Evolutionary conservation across 2,113 vertebrate species (phyloP).

Genomic region (Gambusia holbrooki): DNA sequence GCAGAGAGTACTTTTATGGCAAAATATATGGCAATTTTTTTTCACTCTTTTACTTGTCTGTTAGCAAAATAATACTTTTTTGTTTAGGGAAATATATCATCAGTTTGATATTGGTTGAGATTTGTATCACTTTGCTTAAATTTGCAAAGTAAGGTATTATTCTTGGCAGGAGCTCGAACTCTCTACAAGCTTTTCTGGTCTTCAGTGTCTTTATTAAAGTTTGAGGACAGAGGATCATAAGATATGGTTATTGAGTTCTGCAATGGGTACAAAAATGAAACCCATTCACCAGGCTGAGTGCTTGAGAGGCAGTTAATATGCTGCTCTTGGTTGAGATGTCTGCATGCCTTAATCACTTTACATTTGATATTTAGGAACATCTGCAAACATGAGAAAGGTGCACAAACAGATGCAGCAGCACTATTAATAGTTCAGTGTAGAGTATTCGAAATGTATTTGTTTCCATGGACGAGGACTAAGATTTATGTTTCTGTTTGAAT

Average conservation of each 20-base stretch:
- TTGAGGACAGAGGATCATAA: not conserved
- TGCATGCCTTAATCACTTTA: not conserved
- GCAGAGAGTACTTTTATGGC: not conserved
- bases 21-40: constrained; percentile 10
- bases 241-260: not conserved
- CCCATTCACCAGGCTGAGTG: not conserved
- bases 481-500: not conserved
- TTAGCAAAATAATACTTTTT: not conserved
- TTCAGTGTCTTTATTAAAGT: not conserved
- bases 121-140: not conserved
- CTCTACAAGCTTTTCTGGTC: not conserved
- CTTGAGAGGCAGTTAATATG: not conserved
- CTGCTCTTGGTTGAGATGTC: not conserved
- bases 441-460: not conserved
- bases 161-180: not conserved
- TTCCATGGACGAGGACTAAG: not conserved
- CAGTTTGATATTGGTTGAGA: constrained; percentile 1
- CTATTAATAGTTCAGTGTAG: not conserved
- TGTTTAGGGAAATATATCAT: not conserved
- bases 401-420: not conserved
- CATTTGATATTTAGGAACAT: too few species aligned
- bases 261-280: not conserved
- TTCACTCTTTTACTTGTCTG: not conserved
- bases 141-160: not conserved
- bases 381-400: not conserved